phyloP scores from a whole-genome alignment of 1,140 invertebrate genomes.

The Elymnias hypermnestra region DNA sequence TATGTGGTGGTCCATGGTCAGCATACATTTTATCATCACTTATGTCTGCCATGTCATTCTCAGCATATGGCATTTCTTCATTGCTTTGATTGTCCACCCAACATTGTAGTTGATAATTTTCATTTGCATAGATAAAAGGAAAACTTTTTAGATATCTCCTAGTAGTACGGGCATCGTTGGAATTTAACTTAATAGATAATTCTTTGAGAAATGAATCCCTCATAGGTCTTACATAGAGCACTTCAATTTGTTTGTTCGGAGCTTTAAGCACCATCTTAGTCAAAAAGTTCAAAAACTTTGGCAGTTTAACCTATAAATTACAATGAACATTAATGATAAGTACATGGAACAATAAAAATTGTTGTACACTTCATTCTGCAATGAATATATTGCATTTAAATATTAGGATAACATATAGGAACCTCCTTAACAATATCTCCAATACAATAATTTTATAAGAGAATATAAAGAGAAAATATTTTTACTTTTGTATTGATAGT shows the following conservation, averaged over 20 bases:
- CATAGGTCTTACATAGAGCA: neutral
- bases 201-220: neutral
- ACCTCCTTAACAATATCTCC: no score
- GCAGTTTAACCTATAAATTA: neutral
- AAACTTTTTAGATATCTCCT: constrained; percentile 1
- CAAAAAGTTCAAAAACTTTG: neutral
- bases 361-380: no score
- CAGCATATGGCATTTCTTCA: neutral
- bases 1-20: neutral
- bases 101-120: neutral
- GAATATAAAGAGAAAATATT: no score
- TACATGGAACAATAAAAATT: no score
- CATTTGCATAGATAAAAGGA: neutral
- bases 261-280: neutral
- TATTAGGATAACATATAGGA: no score
- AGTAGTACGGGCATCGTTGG: neutral
- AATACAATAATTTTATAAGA: no score
- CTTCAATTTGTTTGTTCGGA: neutral
- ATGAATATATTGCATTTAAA: no score
- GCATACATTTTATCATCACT: neutral
- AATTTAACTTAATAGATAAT: neutral
- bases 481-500: no score
- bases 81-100: neutral
- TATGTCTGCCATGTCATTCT: neutral
- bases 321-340: no score